These are phyloP conservation scores for Listrodromus nycthemerus DNA, from an alignment of 2,888 invertebrate species.

Conservation along the genomic window DNA sequence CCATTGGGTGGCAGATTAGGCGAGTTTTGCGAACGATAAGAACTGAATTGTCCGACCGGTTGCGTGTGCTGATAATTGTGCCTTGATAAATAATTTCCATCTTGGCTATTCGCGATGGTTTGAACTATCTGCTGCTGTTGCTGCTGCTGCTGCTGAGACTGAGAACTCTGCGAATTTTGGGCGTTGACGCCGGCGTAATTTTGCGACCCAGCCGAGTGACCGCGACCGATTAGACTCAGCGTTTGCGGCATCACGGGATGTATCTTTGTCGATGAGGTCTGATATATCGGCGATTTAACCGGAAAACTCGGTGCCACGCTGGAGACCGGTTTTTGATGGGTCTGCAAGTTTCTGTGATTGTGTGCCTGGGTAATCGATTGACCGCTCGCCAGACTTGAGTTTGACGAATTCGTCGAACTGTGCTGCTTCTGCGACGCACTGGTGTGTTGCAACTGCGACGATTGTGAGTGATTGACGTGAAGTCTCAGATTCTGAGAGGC, in stretches of 20 bases:
- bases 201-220: conserved; percentile 70
- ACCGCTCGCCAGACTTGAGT: conserved; percentile 82
- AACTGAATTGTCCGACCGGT: conserved; percentile 62
- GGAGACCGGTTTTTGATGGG: conserved; percentile 93
- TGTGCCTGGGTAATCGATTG: conserved; percentile 75
- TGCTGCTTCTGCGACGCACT: conserved; percentile 79
- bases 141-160: conserved; percentile 68
- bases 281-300: conserved; percentile 89
- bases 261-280: conserved; percentile 92
- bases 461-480: conserved; percentile 84
- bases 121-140: conserved; percentile 68
- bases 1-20: conserved; percentile 70
- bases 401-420: conserved; percentile 84
- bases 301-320: conserved; percentile 93
- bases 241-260: conserved; percentile 93
- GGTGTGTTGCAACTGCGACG: conserved; percentile 86
- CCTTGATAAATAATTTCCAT: conserved; percentile 74
- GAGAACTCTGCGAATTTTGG: conserved; percentile 58
- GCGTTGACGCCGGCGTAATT: conserved; percentile 70
- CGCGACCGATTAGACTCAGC: conserved; percentile 84
- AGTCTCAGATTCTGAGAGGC: conserved; percentile 85
- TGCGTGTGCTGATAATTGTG: conserved; percentile 66
- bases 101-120: conserved; percentile 63
- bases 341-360: conserved; percentile 79
- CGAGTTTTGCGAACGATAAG: conserved; percentile 73